A percentile compares a stretch with the other conserved stretches of the same genome.
These are phyloP conservation scores for Trichosurus vulpecula DNA, from an alignment of 2,797 vertebrate species.

Conservation along the genomic window DNA sequence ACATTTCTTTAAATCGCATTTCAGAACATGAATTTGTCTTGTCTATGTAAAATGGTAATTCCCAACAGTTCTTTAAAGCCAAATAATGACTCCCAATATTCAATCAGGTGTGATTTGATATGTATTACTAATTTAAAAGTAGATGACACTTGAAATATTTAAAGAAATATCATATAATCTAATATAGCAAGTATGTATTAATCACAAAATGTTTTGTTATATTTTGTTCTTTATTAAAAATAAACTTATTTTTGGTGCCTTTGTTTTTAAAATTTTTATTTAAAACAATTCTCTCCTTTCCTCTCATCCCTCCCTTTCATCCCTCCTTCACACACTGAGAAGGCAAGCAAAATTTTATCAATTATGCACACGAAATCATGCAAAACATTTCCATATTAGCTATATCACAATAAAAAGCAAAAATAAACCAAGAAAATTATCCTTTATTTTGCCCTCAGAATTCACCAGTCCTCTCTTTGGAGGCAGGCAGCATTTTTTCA, in stretches of 20 bases:
- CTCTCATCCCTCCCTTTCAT: too few species aligned
- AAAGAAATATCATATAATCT: neutral
- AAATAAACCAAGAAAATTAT: too few species aligned
- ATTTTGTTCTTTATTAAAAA: neutral
- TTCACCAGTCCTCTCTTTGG: too few species aligned
- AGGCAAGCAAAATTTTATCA: too few species aligned
- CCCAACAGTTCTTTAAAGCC: neutral
- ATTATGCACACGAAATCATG: too few species aligned
- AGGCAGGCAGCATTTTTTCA: too few species aligned
- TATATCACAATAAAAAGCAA: too few species aligned
- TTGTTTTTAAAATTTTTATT: neutral
- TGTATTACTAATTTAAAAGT: conserved; percentile 6
- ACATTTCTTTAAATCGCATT: conserved; percentile 32
- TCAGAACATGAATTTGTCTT: conserved; percentile 49
- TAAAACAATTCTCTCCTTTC: neutral
- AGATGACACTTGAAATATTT: neutral
- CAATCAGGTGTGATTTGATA: conserved; percentile 20
- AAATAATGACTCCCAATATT: conserved; percentile 1
- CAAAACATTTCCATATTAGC: too few species aligned
- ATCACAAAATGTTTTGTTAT: neutral
- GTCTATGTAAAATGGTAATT: conserved; percentile 15
- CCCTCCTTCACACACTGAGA: neutral
- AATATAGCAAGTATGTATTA: neutral
- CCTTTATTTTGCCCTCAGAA: too few species aligned
- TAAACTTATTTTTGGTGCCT: neutral